These are phyloP conservation scores for Hypocryptadius cinnamomeus DNA, from an alignment of 2,113 vertebrate species.

Conservation along the genomic window DNA sequence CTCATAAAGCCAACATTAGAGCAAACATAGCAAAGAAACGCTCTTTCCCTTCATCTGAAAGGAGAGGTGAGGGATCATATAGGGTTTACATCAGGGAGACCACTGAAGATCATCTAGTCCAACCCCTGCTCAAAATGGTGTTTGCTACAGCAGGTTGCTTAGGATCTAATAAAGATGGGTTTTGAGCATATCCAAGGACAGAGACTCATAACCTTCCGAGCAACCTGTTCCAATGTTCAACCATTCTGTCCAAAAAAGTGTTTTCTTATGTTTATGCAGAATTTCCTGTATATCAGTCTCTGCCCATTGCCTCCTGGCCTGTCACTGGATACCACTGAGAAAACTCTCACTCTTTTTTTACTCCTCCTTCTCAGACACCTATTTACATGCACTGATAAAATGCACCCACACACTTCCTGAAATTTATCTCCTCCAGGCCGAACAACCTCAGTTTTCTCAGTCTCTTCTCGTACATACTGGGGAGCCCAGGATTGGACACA, in stretches of 20 bases:
- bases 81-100: not conserved
- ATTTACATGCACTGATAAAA: not conserved
- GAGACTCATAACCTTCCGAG: not conserved
- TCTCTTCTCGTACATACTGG: fast-evolving
- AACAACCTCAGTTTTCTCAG: not conserved
- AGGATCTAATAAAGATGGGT: not conserved
- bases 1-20: not conserved
- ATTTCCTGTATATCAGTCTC: not conserved
- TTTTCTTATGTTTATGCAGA: not conserved
- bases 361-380: not conserved
- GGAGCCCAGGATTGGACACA: not conserved
- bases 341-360: not conserved
- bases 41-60: not conserved
- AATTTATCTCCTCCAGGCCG: not conserved
- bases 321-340: not conserved
- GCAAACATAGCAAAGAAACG: not conserved
- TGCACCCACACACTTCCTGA: not conserved
- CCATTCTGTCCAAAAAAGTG: not conserved
- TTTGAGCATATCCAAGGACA: not conserved
- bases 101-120: not conserved
- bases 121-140: not conserved
- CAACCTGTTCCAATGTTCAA: not conserved
- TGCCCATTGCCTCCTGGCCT: not conserved
- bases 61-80: not conserved
- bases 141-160: not conserved